Percentiles rank a stretch among this genome's conserved stretches.
Evolutionary conservation across 2,888 invertebrate genomes (phyloP).

Genomic region (Chrysodeixis includens): DNA sequence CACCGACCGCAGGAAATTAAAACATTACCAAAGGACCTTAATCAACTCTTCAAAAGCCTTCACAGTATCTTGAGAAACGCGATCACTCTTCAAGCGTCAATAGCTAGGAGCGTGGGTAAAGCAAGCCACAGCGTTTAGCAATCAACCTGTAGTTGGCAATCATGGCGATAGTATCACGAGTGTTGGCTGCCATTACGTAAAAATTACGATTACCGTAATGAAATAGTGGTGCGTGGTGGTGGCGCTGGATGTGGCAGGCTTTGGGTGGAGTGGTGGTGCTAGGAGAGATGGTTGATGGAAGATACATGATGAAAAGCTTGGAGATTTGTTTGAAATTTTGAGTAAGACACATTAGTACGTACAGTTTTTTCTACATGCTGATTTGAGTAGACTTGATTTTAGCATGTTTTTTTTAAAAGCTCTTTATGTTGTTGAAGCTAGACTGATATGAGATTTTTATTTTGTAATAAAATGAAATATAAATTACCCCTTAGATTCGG

Average conservation of each 20-base stretch:
- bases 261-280: neutral
- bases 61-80: constrained; percentile 46
- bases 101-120: constrained; percentile 75
- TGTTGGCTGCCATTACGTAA: constrained; percentile 82
- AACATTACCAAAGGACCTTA: constrained; percentile 3
- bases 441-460: too few species aligned
- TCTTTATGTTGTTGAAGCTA: too few species aligned
- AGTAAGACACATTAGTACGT: too few species aligned
- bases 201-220: constrained; percentile 88
- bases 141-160: constrained; percentile 78
- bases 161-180: constrained; percentile 79
- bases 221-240: constrained; percentile 70
- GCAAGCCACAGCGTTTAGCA: constrained; percentile 78
- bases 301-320: too few species aligned
- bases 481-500: too few species aligned
- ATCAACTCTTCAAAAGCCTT: constrained; percentile 21
- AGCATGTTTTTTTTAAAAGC: too few species aligned
- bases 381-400: too few species aligned
- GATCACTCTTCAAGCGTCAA: constrained; percentile 55
- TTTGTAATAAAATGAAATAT: too few species aligned
- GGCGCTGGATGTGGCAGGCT: constrained; percentile 62
- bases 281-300: neutral
- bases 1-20: neutral
- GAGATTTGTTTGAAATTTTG: neutral
- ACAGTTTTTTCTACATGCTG: too few species aligned